phyloP scores from a whole-genome alignment of 2,797 vertebrate species.

The Malurus leucopterus region DNA sequence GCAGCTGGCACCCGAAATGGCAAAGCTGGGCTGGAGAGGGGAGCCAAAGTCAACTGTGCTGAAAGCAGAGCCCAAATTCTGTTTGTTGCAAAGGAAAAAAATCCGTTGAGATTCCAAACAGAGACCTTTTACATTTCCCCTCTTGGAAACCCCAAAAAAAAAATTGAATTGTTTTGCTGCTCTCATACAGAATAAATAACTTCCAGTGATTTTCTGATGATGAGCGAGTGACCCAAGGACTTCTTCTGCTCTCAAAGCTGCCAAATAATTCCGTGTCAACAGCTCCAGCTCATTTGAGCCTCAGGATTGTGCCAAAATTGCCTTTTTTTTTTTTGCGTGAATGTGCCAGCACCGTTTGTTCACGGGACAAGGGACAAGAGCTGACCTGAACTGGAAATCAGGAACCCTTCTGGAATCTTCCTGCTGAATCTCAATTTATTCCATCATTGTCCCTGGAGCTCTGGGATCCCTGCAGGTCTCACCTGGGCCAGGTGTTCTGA shows the following conservation, averaged over 20 bases:
- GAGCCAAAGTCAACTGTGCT: constrained; percentile 27
- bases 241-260: not conserved
- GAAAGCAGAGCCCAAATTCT: not conserved
- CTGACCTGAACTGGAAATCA: not conserved
- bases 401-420: not conserved
- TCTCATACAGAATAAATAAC: not conserved
- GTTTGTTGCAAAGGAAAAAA: constrained; percentile 13
- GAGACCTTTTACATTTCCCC: constrained; percentile 12
- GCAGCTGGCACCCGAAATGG: constrained; percentile 30
- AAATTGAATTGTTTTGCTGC: not conserved
- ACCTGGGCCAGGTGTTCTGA: not conserved
- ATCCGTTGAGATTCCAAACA: not conserved
- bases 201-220: not conserved
- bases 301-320: not conserved
- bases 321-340: not conserved
- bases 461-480: not conserved
- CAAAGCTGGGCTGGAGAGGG: not conserved
- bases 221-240: not conserved
- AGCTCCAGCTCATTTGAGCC: not conserved
- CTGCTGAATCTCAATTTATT: not conserved
- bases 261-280: not conserved
- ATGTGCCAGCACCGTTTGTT: not conserved
- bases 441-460: accelerated
- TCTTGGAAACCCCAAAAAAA: not conserved
- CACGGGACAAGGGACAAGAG: not conserved